Conservation (phyloP, 2,113 vertebrate genomes). For the Nannobrachium achirus region DNA sequence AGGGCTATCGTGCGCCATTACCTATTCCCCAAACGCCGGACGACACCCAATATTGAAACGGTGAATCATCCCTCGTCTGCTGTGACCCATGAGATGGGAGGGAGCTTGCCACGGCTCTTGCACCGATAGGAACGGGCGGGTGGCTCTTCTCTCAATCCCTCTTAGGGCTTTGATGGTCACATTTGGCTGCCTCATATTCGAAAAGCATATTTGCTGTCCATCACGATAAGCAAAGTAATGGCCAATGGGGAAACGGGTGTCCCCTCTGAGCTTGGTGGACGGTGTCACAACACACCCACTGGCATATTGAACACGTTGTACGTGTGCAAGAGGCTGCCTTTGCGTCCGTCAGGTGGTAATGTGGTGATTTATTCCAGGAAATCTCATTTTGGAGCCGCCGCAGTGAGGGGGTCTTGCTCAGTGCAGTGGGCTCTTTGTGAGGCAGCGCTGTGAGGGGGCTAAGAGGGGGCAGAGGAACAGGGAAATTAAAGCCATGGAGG, state of each 20-base stretch:
- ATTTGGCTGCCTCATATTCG: constrained; percentile 48
- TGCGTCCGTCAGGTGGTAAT: background rate
- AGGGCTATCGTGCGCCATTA: constrained; percentile 45
- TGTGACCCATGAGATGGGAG: constrained; percentile 30
- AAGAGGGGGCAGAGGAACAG: constrained; percentile 1
- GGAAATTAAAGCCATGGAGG: constrained; percentile 18
- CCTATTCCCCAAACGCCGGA: constrained; percentile 47
- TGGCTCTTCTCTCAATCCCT: constrained; percentile 14
- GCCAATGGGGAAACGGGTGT: constrained; percentile 47
- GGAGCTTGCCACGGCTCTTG: constrained; percentile 28
- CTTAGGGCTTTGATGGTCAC: constrained; percentile 31
- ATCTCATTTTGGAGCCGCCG: constrained; percentile 18
- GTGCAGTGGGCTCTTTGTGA: constrained; percentile 1
- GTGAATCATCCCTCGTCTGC: constrained; percentile 47
- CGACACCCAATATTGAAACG: constrained; percentile 43
- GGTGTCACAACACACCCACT: constrained; percentile 4
- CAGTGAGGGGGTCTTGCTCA: constrained; percentile 21
- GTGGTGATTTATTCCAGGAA: constrained; percentile 11
- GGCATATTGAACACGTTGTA: constrained; percentile 17
- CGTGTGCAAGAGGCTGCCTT: background rate
- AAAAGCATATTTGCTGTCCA: constrained; percentile 39
- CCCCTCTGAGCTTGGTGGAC: constrained; percentile 17
- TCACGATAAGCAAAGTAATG: constrained; percentile 32
- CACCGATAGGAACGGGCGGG: constrained; percentile 35
- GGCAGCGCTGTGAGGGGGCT: background rate